phyloP scores from a whole-genome alignment of 2,797 vertebrate genomes.

The Mus spretus region DNA sequence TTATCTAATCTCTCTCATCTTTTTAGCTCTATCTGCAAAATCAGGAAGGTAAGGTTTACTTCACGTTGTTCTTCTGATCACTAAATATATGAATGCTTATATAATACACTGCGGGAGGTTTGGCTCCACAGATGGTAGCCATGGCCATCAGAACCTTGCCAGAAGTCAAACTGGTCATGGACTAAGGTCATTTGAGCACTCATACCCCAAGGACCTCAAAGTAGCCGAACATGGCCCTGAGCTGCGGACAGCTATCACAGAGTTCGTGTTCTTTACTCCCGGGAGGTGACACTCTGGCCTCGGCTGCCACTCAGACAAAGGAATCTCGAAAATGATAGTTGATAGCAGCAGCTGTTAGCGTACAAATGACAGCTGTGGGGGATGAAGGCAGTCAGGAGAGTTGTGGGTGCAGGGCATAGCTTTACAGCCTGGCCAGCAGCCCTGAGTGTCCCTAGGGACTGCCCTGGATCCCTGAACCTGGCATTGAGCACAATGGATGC shows the following conservation, averaged over 20 bases:
- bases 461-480: background rate
- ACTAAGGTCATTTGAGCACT: background rate
- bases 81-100: background rate
- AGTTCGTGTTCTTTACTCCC: constrained; percentile 60
- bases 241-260: background rate
- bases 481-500: background rate
- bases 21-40: constrained; percentile 26
- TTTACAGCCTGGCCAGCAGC: constrained; percentile 48
- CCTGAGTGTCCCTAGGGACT: background rate
- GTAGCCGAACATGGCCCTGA: constrained; percentile 30
- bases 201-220: background rate
- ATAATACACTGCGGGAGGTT: background rate
- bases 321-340: constrained; percentile 66
- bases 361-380: constrained; percentile 24
- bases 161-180: background rate
- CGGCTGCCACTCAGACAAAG: constrained; percentile 62
- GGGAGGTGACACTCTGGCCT: constrained; percentile 52
- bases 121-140: background rate
- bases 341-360: constrained; percentile 66
- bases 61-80: background rate
- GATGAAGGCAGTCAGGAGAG: background rate
- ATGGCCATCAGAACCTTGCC: background rate
- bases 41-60: constrained; percentile 3
- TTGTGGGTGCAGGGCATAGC: constrained; percentile 28
- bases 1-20: constrained; percentile 36